Conservation (phyloP, 2,797 vertebrate genomes). For the Capromys pilorides region DNA sequence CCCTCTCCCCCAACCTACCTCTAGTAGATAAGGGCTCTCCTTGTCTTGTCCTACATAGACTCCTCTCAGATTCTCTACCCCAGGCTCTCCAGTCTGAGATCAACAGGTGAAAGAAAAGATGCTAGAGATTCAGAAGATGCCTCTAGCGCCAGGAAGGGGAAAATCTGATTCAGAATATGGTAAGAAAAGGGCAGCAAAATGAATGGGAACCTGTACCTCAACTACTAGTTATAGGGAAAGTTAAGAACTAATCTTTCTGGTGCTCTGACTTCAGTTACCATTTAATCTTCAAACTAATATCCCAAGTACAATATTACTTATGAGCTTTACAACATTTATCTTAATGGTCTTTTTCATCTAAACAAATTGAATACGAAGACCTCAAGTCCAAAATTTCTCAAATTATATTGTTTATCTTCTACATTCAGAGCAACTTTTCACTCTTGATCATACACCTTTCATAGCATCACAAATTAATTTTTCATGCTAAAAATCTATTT, state of each 20-base stretch:
- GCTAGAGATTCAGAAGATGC: background rate
- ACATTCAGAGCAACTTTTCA: background rate
- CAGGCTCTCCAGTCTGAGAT: background rate
- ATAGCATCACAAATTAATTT: background rate
- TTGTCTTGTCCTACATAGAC: background rate
- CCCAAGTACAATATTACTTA: background rate
- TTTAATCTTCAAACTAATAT: background rate
- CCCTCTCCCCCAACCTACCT: background rate
- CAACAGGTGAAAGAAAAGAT: background rate
- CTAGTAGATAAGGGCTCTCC: background rate
- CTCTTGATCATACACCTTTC: background rate
- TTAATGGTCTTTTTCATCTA: background rate
- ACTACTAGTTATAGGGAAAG: background rate
- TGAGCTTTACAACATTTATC: background rate
- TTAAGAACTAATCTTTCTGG: background rate
- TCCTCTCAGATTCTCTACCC: background rate
- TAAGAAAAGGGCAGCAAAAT: background rate
- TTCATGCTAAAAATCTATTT: background rate
- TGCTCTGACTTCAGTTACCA: background rate
- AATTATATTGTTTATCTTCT: background rate
- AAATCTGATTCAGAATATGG: background rate
- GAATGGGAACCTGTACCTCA: background rate
- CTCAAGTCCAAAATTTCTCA: slow-evolving; percentile 9
- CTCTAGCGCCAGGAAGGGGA: background rate
- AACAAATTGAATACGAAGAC: background rate